Base-by-base conservation (phyloP, 2,888 invertebrate species). In the Cheilosia scutellata region DNA sequence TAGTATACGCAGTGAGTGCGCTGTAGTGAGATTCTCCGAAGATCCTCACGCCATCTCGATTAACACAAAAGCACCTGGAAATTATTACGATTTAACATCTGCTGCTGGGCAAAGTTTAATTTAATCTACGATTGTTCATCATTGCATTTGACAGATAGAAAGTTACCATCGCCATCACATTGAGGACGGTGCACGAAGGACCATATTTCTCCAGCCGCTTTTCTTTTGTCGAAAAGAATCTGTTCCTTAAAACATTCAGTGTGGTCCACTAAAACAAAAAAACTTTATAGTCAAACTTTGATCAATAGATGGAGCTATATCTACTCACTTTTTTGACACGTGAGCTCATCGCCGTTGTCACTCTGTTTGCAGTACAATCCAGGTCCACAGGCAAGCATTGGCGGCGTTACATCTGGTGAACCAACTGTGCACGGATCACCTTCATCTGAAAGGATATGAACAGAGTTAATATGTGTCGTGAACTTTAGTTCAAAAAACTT, bases 111-210 rank as follows among this genome's bases (percentile, higher is more conserved):
- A 4, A 20, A 31, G 13, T 47, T 25, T 13, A n/a, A 16, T 6
- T 70, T 11, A 1, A 91, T 93, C 93, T 93, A 96, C 96, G 95
- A 94, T 88, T 95, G 95, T 20, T 95, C 95, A 0, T 95, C 94
- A 20, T 95, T 93, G 88, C 96, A 96, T 87, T 94, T 93, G 55
- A 93, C 93, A 0, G 94, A 91, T 0, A 92, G 92, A 88, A 92
- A 95, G n/a, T 92, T 90, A 0, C 95, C 96, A 87, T 94, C 94
- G 1, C 93, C 94, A 89, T 95, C 95, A 89, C 96, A 96, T 5
- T 91, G 89, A 0, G 95, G 95, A 13, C 94, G 90, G 7, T 93
- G 90, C 89, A 95, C 94, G 88, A 94, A 90, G 1, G 93, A 92
- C 0, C 95, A 95, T 0, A 94, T 88, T 27, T 90, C 90, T 0